Conservation (phyloP, 2,888 invertebrate species). For the Acleris emargana region DNA sequence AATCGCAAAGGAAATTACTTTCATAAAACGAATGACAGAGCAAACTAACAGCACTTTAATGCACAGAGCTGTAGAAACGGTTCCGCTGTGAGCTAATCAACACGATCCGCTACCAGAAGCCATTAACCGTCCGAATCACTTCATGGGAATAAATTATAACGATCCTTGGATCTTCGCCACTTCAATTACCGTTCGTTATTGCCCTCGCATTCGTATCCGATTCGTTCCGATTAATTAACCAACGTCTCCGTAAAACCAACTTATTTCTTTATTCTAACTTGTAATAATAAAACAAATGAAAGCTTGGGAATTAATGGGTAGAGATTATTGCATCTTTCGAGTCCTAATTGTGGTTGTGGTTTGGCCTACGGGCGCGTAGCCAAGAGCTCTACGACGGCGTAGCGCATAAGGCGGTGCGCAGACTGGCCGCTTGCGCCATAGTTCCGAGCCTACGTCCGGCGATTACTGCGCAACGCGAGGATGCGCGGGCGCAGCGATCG, state of each 20-base stretch:
- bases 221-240: constrained; percentile 28
- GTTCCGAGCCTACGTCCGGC: constrained; percentile 78
- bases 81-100: constrained; percentile 18
- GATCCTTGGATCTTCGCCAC: constrained; percentile 52
- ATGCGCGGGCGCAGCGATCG: constrained; percentile 63
- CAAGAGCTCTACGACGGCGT: constrained; percentile 34
- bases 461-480: constrained; percentile 79
- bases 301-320: not conserved
- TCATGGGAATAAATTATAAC: constrained; percentile 64
- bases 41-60: not conserved
- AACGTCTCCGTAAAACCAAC: not conserved
- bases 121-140: constrained; percentile 58
- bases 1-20: not conserved
- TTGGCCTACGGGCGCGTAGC: constrained; percentile 17
- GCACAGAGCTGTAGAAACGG: not conserved
- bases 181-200: constrained; percentile 39
- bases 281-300: not conserved
- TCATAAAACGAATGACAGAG: not conserved
- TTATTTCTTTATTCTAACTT: not conserved
- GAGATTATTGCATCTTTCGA: no score
- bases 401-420: constrained; percentile 48
- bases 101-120: constrained; percentile 37
- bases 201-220: constrained; percentile 38
- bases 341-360: no score
- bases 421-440: constrained; percentile 59